Conservation (phyloP, 2,797 vertebrate species). For the Sebastes hopkinsi region DNA sequence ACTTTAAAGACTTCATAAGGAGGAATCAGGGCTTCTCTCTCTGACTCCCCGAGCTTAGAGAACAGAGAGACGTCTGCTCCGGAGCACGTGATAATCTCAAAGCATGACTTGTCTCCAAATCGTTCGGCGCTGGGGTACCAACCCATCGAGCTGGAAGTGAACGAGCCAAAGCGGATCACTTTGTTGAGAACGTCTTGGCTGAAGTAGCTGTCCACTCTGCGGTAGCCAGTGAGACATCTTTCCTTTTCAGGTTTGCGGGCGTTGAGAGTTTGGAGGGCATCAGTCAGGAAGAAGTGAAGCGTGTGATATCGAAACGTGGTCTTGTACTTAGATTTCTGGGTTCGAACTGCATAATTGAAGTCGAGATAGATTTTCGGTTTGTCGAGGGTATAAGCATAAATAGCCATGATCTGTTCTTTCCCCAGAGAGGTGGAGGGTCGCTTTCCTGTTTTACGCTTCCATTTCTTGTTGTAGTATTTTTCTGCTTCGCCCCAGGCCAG, state of each 20-base stretch:
- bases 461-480: constrained; percentile 41
- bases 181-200: constrained; percentile 26
- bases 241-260: neutral
- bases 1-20: constrained; percentile 65
- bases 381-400: constrained; percentile 51
- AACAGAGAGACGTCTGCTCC: constrained; percentile 54
- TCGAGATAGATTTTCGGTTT: constrained; percentile 19
- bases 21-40: constrained; percentile 57
- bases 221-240: constrained; percentile 37
- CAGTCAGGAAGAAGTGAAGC: constrained; percentile 56
- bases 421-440: neutral
- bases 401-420: constrained; percentile 43
- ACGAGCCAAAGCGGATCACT: constrained; percentile 52
- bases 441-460: constrained; percentile 14
- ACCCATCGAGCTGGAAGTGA: constrained; percentile 52
- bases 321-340: constrained; percentile 24
- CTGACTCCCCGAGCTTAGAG: constrained; percentile 20
- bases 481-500: constrained; percentile 50
- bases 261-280: constrained; percentile 46
- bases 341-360: constrained; percentile 56
- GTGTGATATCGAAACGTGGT: constrained; percentile 50
- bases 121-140: neutral
- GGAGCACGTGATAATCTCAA: constrained; percentile 47
- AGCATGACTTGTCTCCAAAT: constrained; percentile 58
- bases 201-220: constrained; percentile 32